Conservation (phyloP, 2,888 invertebrate genomes). For the Xylocampa areola region DNA sequence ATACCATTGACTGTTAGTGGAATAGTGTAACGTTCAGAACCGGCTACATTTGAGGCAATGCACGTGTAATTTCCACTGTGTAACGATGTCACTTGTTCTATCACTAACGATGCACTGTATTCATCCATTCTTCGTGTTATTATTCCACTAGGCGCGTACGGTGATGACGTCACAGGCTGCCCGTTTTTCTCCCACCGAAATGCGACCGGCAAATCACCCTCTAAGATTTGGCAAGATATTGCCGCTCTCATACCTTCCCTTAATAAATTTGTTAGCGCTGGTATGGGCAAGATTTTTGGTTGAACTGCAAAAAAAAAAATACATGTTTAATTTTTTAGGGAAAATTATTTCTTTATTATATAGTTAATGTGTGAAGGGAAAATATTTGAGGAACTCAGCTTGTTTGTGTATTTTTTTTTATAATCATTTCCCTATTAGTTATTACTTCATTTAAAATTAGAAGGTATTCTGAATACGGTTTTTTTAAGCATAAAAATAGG, state of each 20-base stretch:
- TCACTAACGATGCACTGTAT: constrained; percentile 95
- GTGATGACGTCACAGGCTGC: constrained; percentile 92
- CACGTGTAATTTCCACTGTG: constrained; percentile 98
- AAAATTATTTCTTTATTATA: neutral
- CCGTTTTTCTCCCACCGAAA: constrained; percentile 98
- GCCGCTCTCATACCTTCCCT: constrained; percentile 96
- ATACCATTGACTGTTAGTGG: constrained; percentile 95
- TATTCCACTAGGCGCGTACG: constrained; percentile 86
- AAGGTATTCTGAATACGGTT: no score
- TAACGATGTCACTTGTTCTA: constrained; percentile 95
- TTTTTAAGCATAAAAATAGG: no score
- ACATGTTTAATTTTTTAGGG: constrained; percentile 26
- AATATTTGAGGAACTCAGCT: neutral
- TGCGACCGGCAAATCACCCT: constrained; percentile 97
- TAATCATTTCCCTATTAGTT: neutral
- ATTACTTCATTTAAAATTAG: neutral
- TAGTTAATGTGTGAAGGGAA: no score
- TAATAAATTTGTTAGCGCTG: constrained; percentile 94
- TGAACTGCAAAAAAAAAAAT: constrained; percentile 90
- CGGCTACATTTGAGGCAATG: constrained; percentile 96
- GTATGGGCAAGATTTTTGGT: constrained; percentile 95
- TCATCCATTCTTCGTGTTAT: constrained; percentile 92
- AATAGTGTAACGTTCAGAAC: constrained; percentile 93
- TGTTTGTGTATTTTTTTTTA: neutral
- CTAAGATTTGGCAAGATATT: constrained; percentile 96